Evolutionary conservation across 2,797 vertebrate genomes (phyloP).

Genomic region (Bovichtus variegatus): DNA sequence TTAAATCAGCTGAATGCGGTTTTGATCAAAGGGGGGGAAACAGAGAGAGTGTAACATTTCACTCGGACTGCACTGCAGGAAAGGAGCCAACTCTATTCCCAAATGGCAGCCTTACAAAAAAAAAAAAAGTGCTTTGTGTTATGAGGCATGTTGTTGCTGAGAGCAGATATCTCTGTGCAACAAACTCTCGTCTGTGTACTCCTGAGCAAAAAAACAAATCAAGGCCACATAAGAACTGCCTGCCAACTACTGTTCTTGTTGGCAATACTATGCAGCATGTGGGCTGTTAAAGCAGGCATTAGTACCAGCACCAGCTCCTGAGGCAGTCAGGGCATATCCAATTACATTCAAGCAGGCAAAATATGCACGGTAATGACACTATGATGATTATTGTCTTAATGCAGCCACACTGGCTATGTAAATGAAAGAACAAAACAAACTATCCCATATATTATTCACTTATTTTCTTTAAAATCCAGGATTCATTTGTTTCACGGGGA

Average conservation of each 20-base stretch:
- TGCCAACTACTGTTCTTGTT: conserved; percentile 69
- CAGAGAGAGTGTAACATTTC: conserved; percentile 58
- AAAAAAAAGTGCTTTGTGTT: conserved; percentile 65
- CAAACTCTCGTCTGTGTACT: conserved; percentile 58
- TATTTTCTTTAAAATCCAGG: conserved; percentile 5
- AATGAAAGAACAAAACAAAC: conserved; percentile 14
- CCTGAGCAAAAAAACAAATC: conserved; percentile 53
- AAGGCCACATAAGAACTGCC: conserved; percentile 71
- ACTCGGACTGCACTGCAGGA: conserved; percentile 60
- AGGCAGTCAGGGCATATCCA: conserved; percentile 54
- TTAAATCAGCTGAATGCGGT: conserved; percentile 65
- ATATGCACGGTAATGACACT: conserved; percentile 55
- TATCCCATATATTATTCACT: neutral
- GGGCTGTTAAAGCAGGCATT: conserved; percentile 55
- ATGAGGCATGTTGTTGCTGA: conserved; percentile 63
- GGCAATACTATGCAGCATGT: conserved; percentile 58
- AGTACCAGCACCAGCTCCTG: conserved; percentile 49
- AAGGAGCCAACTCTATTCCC: conserved; percentile 61
- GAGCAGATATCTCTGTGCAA: conserved; percentile 65
- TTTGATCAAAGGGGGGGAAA: conserved; percentile 67
- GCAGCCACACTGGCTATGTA: conserved; percentile 7
- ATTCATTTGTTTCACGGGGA: conserved; percentile 22
- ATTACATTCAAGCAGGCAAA: conserved; percentile 58
- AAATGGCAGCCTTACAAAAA: conserved; percentile 39
- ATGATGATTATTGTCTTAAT: conserved; percentile 30